These are phyloP conservation scores for Mactromeris polynyma DNA, from an alignment of 2,888 invertebrate genomes.

Conservation along the genomic window DNA sequence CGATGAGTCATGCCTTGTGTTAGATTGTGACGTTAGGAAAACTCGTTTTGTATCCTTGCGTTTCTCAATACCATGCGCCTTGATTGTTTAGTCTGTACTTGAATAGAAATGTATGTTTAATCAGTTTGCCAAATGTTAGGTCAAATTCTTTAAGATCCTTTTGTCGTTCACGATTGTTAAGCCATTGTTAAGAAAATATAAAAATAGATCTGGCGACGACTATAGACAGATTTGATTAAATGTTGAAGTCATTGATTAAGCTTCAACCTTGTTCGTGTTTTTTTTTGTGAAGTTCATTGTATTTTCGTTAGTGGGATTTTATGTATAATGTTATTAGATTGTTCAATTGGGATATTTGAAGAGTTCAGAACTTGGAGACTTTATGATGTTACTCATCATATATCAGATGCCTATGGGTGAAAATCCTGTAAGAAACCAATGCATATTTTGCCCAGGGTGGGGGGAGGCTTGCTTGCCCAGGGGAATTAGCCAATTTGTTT, in stretches of 20 bases:
- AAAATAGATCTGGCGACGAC: not conserved
- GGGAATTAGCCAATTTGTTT: no score
- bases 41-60: not conserved
- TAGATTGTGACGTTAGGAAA: not conserved
- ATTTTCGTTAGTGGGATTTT: no score
- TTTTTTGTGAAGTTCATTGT: not conserved
- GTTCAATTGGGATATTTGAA: no score
- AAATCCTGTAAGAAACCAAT: no score
- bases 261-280: not conserved
- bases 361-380: no score
- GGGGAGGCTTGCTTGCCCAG: no score
- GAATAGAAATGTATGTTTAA: not conserved
- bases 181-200: not conserved
- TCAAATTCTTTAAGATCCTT: not conserved
- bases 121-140: not conserved
- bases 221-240: not conserved
- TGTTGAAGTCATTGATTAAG: not conserved
- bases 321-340: no score
- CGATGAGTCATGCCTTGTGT: not conserved
- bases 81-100: not conserved
- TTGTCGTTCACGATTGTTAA: not conserved
- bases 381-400: no score
- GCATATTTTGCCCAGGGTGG: no score
- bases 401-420: no score
- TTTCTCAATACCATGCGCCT: not conserved